Conservation (phyloP, 2,888 invertebrate species). For the Pammene fasciana region DNA sequence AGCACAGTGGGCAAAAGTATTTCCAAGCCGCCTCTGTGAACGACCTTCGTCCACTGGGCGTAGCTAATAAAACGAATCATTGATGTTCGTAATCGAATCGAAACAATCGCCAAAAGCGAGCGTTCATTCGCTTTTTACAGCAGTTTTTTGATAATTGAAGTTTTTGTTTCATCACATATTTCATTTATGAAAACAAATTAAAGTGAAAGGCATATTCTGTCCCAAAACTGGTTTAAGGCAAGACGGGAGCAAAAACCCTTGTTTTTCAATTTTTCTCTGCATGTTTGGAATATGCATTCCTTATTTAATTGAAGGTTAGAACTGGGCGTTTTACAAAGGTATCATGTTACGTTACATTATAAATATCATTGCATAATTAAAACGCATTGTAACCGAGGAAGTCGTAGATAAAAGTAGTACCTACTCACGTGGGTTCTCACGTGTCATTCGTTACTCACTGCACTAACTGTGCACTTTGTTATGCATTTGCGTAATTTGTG, state of each 20-base stretch:
- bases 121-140: neutral
- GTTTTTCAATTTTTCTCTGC: conserved; percentile 23
- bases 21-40: conserved; percentile 39
- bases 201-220: conserved; percentile 62
- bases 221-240: conserved; percentile 66
- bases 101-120: conserved; percentile 18
- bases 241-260: conserved; percentile 63
- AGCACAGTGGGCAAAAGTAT: conserved; percentile 52
- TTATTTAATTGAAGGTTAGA: conserved; percentile 19
- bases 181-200: conserved; percentile 56
- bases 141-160: conserved; percentile 3
- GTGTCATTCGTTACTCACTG: conserved; percentile 33
- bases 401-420: conserved; percentile 33
- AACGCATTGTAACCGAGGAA: conserved; percentile 23
- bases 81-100: conserved; percentile 12
- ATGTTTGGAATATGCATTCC: conserved; percentile 10
- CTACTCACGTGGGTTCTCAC: conserved; percentile 38
- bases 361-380: conserved; percentile 33
- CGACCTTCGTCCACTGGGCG: conserved; percentile 47
- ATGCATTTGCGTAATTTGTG: conserved; percentile 33
- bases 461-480: conserved; percentile 26
- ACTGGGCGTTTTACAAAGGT: neutral
- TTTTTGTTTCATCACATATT: conserved; percentile 41
- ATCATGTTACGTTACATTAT: conserved; percentile 23
- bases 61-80: conserved; percentile 42